These are phyloP conservation scores for Hippocampus guttulatus DNA, from an alignment of 2,113 vertebrate genomes.

Conservation along the genomic window DNA sequence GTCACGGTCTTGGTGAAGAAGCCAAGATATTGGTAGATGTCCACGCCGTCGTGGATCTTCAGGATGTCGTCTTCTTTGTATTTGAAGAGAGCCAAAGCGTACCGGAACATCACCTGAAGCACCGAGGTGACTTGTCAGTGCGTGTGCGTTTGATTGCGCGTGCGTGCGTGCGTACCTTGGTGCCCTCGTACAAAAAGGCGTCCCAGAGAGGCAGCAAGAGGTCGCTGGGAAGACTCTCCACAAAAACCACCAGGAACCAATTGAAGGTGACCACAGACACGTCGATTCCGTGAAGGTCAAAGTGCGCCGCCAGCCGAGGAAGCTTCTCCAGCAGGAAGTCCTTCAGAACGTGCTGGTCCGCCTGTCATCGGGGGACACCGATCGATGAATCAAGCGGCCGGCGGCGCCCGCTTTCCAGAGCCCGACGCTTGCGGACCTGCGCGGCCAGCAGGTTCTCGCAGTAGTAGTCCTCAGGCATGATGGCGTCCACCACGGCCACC, in stretches of 20 bases:
- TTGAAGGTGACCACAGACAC: constrained; percentile 88
- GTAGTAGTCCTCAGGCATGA: constrained; percentile 92
- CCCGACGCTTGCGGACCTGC: constrained; percentile 75
- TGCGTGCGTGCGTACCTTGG: constrained; percentile 74
- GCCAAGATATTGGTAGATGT: constrained; percentile 89
- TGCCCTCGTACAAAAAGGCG: constrained; percentile 90
- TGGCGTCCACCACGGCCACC: constrained; percentile 83
- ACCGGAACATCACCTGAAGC: constrained; percentile 89
- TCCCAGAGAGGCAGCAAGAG: constrained; percentile 92
- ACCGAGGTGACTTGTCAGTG: background rate
- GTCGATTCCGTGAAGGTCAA: constrained; percentile 78
- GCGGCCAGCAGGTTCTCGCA: constrained; percentile 84
- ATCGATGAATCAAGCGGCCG: too few species aligned
- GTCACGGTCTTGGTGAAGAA: constrained; percentile 88
- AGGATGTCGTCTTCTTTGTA: constrained; percentile 89
- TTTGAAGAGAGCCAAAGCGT: constrained; percentile 90
- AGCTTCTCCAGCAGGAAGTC: constrained; percentile 88
- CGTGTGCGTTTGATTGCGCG: too few species aligned
- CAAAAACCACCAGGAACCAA: constrained; percentile 92
- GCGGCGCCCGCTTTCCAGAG: background rate
- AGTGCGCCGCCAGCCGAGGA: constrained; percentile 81
- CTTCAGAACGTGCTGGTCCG: constrained; percentile 90
- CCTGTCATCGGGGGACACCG: constrained; percentile 59
- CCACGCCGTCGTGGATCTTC: constrained; percentile 78
- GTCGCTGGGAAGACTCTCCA: constrained; percentile 86